A percentile compares a stretch with the other conserved stretches of the same genome.
Conservation (phyloP, 2,888 invertebrate species). For the Oscheius sp. region DNA sequence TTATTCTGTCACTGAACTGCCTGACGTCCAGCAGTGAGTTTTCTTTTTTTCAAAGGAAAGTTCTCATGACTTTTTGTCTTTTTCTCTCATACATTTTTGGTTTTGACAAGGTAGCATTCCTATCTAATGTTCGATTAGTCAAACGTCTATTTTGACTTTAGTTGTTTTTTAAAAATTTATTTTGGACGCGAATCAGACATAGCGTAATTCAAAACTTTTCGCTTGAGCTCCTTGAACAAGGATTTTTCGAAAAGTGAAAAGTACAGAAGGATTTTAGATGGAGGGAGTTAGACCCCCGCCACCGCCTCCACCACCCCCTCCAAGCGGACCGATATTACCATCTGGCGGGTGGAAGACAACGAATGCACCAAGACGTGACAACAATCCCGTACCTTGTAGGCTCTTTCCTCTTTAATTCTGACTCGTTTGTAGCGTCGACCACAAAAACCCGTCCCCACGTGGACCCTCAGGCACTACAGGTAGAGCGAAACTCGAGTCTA, state of each 20-base stretch:
- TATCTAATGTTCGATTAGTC: too few relatives aligned
- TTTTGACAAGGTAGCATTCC: too few relatives aligned
- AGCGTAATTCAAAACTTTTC: too few relatives aligned
- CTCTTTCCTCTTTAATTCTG: not conserved
- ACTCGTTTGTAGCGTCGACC: constrained; percentile 49
- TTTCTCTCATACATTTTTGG: too few relatives aligned
- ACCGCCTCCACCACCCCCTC: constrained; percentile 70
- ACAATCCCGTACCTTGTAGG: constrained; percentile 57
- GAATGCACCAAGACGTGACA: constrained; percentile 66
- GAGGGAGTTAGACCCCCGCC: constrained; percentile 57
- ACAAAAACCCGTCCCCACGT: constrained; percentile 63
- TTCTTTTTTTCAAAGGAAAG: too few relatives aligned
- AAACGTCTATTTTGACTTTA: too few relatives aligned
- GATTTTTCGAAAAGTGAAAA: too few relatives aligned
- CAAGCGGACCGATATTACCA: constrained; percentile 62
- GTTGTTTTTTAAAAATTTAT: too few relatives aligned
- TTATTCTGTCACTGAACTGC: constrained; percentile 34
- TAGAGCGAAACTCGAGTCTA: not conserved
- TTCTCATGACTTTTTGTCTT: too few relatives aligned
- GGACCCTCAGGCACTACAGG: constrained; percentile 66
- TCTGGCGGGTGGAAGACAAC: constrained; percentile 67
- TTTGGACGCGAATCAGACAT: too few relatives aligned
- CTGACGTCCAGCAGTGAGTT: constrained; percentile 12
- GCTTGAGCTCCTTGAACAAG: too few relatives aligned
- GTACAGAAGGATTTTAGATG: too few relatives aligned